Evolutionary conservation across 1,140 invertebrate species (phyloP).

Genomic region (Frieseomelitta varia): DNA sequence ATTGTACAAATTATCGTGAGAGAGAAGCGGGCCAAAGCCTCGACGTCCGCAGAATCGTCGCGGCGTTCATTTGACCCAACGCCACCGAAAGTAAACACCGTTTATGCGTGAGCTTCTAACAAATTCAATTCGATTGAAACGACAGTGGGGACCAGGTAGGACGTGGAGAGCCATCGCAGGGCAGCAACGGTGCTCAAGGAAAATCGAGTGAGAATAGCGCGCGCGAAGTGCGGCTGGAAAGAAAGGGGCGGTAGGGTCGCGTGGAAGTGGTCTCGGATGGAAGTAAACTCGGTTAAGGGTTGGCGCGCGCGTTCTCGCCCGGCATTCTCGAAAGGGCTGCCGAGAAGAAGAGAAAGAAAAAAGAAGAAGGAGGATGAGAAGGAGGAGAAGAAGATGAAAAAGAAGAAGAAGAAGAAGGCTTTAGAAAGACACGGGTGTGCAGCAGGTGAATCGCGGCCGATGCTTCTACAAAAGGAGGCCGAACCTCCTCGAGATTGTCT

Average conservation of each 20-base stretch:
- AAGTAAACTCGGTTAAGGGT: constrained; percentile 65
- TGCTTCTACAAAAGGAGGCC: constrained; percentile 35
- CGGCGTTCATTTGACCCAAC: background rate
- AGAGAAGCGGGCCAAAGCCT: background rate
- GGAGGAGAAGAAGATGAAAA: no score
- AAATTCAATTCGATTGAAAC: constrained; percentile 38
- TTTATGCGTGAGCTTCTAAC: constrained; percentile 30
- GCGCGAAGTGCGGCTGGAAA: constrained; percentile 44
- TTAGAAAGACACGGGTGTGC: constrained; percentile 9
- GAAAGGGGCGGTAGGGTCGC: constrained; percentile 13
- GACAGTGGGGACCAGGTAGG: background rate
- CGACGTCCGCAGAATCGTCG: background rate
- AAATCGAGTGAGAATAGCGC: constrained; percentile 63
- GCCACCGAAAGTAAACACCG: constrained; percentile 12
- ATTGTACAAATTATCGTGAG: background rate
- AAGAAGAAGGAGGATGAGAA: no score
- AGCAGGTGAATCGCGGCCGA: constrained; percentile 33
- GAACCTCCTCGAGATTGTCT: constrained; percentile 36
- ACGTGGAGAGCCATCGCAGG: constrained; percentile 49
- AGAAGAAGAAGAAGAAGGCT: background rate
- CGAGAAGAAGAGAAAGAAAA: no score
- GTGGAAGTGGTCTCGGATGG: constrained; percentile 53
- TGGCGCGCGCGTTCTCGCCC: constrained; percentile 45
- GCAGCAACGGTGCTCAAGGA: constrained; percentile 59
- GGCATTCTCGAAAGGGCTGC: constrained; percentile 42